A percentile compares a stretch with the other conserved stretches of the same genome.
phyloP scores from a whole-genome alignment of 2,113 vertebrate genomes.

The Xiphophorus hellerii region DNA sequence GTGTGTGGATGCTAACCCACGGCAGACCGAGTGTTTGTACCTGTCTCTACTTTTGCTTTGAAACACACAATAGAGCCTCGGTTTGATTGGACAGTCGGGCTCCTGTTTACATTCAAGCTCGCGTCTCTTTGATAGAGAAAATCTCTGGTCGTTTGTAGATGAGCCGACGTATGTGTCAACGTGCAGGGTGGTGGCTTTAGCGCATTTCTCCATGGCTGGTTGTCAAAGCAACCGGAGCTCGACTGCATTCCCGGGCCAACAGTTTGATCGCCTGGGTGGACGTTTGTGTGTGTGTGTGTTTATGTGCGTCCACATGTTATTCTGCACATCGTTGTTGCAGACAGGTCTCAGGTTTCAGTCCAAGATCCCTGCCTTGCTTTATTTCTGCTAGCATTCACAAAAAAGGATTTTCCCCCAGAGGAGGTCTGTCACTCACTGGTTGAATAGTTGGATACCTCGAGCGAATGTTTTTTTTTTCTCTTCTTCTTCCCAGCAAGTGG shows the following conservation, averaged over 20 bases:
- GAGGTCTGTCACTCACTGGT: slow-evolving; percentile 33
- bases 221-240: slow-evolving; percentile 52
- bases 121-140: slow-evolving; percentile 6
- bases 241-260: slow-evolving; percentile 54
- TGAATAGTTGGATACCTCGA: slow-evolving; percentile 23
- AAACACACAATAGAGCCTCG: slow-evolving; percentile 9
- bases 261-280: slow-evolving; percentile 37
- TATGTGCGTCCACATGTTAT: neutral
- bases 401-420: slow-evolving; percentile 7
- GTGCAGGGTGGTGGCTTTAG: slow-evolving; percentile 73
- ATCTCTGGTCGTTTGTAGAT: slow-evolving; percentile 15
- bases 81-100: slow-evolving; percentile 1
- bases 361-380: slow-evolving; percentile 15
- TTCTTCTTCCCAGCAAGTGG: neutral
- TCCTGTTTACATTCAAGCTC: neutral
- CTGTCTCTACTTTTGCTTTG: slow-evolving; percentile 8
- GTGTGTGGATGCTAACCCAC: slow-evolving; percentile 9
- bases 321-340: slow-evolving; percentile 14
- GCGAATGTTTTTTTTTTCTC: slow-evolving; percentile 19
- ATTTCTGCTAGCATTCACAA: slow-evolving; percentile 38
- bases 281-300: neutral
- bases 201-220: slow-evolving; percentile 58
- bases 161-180: slow-evolving; percentile 47
- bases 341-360: slow-evolving; percentile 31
- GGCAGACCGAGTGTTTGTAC: neutral